Conservation (phyloP, 2,113 vertebrate genomes). For the Neodontobutis hainanensis region DNA sequence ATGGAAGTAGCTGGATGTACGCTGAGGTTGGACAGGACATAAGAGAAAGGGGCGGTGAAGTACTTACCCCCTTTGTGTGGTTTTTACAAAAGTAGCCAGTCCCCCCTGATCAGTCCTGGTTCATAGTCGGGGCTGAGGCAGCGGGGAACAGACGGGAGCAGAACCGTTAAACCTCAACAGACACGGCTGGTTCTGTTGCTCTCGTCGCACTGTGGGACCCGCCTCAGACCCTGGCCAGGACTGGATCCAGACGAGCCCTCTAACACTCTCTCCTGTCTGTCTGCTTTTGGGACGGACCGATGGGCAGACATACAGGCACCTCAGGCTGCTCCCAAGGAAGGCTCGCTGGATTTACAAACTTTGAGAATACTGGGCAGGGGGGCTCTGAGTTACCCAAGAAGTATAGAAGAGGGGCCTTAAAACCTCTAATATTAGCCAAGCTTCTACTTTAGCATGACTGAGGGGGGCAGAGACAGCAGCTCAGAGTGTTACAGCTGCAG, state of each 20-base stretch:
- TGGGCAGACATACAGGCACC: conserved; percentile 72
- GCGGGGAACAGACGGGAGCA: conserved; percentile 79
- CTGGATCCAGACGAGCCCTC: conserved; percentile 80
- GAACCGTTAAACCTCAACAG: conserved; percentile 71
- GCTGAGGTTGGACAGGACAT: conserved; percentile 61
- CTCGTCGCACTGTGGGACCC: conserved; percentile 79
- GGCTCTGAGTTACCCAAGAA: conserved; percentile 52
- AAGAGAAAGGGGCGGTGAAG: conserved; percentile 70
- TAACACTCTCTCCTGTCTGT: conserved; percentile 69
- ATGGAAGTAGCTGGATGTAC: conserved; percentile 49
- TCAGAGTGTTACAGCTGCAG: conserved; percentile 76
- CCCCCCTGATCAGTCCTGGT: conserved; percentile 81
- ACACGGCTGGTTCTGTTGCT: conserved; percentile 72
- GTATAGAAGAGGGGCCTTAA: conserved; percentile 44
- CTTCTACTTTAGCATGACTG: conserved; percentile 61
- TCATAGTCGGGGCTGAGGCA: conserved; percentile 79
- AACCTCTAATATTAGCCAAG: conserved; percentile 58
- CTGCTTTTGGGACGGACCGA: conserved; percentile 59
- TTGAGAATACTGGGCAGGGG: conserved; percentile 59
- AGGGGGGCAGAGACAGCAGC: conserved; percentile 73
- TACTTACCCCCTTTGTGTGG: conserved; percentile 82
- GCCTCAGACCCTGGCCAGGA: conserved; percentile 79
- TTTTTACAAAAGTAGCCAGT: conserved; percentile 76
- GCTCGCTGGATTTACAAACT: conserved; percentile 72
- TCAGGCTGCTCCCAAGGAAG: conserved; percentile 77